Conservation (phyloP, 1,140 invertebrate species). For the Meloidogyne chitwoodi region DNA sequence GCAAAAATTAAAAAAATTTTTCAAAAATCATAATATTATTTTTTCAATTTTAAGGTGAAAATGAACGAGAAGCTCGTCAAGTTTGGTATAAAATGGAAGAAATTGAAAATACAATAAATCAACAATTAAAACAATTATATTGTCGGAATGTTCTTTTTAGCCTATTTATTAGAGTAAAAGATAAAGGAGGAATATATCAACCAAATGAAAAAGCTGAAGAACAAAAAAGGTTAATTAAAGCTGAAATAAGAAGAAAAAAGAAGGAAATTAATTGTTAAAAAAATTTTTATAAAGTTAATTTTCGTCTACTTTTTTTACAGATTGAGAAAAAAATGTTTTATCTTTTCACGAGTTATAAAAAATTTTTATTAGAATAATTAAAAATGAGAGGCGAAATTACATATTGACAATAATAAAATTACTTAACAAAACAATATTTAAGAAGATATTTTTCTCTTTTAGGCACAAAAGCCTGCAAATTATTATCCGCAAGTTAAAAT, state of each 20-base stretch:
- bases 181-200: neutral
- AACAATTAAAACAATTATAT: neutral
- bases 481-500: too few relatives aligned
- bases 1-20: too few relatives aligned
- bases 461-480: too few relatives aligned
- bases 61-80: neutral
- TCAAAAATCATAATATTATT: neutral
- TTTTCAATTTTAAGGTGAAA: neutral
- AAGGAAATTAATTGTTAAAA: neutral
- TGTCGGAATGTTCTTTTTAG: neutral
- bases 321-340: too few relatives aligned
- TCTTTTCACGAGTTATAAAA: too few relatives aligned
- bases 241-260: neutral
- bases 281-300: neutral
- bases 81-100: neutral
- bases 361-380: neutral
- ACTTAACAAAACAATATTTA: neutral
- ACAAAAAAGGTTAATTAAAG: neutral
- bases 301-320: too few relatives aligned
- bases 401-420: constrained; percentile 4
- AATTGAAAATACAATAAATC: neutral
- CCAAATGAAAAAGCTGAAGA: neutral
- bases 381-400: neutral
- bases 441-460: too few relatives aligned
- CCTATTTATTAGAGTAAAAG: neutral